Conservation (phyloP, 2,113 vertebrate genomes). For the Sardina pilchardus region DNA sequence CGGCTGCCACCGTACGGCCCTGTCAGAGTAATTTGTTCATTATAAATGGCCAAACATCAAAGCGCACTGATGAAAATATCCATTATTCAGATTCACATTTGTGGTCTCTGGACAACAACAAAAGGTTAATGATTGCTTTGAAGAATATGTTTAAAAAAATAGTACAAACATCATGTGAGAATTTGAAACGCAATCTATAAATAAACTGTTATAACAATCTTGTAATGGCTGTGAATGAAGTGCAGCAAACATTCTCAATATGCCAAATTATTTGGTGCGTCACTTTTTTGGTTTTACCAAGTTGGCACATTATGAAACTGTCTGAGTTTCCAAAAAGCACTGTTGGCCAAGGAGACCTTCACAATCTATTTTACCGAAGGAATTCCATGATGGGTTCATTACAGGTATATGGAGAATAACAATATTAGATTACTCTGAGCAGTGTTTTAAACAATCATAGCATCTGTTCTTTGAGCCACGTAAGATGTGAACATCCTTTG, state of each 20-base stretch:
- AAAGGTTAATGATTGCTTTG: neutral
- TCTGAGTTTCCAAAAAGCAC: neutral
- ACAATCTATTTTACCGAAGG: neutral
- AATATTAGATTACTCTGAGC: neutral
- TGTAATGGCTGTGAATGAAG: neutral
- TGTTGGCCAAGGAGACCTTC: neutral
- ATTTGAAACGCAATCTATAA: neutral
- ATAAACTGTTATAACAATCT: neutral
- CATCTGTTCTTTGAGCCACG: conserved; percentile 32
- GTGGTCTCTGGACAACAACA: neutral
- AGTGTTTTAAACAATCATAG: conserved; percentile 24
- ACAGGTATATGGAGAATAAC: neutral
- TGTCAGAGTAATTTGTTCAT: neutral
- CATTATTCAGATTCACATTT: neutral
- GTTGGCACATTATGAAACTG: neutral
- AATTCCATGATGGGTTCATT: neutral
- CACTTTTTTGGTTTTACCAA: neutral
- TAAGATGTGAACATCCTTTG: conserved; percentile 52
- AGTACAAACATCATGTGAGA: conserved; percentile 35
- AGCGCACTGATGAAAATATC: neutral
- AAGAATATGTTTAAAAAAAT: neutral
- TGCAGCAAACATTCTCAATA: neutral
- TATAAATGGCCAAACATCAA: neutral
- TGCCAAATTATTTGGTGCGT: neutral
- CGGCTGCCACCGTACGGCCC: neutral